phyloP scores from a whole-genome alignment of 2,113 vertebrate genomes.

The Callaeas wilsoni region DNA sequence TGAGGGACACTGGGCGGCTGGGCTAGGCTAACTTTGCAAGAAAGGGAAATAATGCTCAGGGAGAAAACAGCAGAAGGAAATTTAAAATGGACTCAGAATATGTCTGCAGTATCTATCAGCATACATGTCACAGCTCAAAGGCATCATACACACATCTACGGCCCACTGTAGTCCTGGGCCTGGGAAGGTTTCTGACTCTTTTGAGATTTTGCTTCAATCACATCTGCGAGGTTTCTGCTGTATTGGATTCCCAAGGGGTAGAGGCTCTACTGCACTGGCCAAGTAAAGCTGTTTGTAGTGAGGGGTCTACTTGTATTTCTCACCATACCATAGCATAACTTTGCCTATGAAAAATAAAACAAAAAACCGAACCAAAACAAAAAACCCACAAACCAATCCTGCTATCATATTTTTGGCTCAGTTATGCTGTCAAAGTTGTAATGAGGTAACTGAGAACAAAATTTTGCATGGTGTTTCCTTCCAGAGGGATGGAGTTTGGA shows the following conservation, averaged over 20 bases:
- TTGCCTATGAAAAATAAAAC: neutral
- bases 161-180: neutral
- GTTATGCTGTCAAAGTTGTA: neutral
- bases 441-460: neutral
- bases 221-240: neutral
- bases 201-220: neutral
- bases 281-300: neutral
- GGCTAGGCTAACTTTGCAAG: neutral
- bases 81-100: neutral
- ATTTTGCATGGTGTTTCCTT: neutral
- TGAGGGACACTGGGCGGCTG: neutral
- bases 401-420: neutral
- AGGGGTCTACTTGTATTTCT: neutral
- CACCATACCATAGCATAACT: too few relatives aligned
- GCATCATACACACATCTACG: rapidly evolving
- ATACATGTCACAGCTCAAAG: rapidly evolving
- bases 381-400: neutral
- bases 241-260: neutral
- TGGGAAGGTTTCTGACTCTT: neutral
- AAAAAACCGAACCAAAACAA: neutral
- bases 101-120: rapidly evolving
- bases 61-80: neutral
- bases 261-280: neutral
- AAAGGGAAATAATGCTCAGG: neutral
- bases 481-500: neutral